Evolutionary conservation across 1,140 invertebrate species (phyloP).

Genomic region (Tribolium madens): DNA sequence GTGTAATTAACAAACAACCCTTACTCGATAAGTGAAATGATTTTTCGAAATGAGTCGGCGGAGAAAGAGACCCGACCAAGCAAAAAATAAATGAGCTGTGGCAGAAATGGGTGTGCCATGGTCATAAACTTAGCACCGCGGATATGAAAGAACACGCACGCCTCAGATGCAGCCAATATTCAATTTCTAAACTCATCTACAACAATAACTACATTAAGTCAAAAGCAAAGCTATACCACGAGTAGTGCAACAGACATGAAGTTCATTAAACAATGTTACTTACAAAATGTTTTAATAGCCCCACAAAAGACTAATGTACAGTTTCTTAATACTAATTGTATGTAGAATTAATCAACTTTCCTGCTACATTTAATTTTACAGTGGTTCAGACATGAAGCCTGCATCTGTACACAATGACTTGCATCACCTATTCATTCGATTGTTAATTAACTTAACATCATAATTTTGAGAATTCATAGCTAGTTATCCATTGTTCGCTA

Average conservation of each 20-base stretch:
- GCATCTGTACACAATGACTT: constrained; percentile 21
- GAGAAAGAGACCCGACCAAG: constrained; percentile 18
- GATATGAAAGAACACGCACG: constrained; percentile 25
- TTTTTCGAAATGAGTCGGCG: constrained; percentile 47
- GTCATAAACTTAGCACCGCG: constrained; percentile 46
- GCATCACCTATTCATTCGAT: constrained; percentile 2
- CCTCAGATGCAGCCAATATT: constrained; percentile 1
- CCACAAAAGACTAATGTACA: no score
- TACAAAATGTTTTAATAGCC: no score
- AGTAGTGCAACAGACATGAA: no score
- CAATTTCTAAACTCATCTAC: background rate
- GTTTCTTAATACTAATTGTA: no score
- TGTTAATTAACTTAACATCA: constrained; percentile 28
- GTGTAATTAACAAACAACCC: constrained; percentile 53
- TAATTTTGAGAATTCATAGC: constrained; percentile 5
- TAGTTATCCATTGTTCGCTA: constrained; percentile 18
- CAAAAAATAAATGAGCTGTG: constrained; percentile 54
- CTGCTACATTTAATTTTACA: background rate
- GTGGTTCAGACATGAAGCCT: background rate
- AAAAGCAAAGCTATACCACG: no score
- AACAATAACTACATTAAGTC: background rate
- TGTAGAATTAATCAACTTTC: background rate
- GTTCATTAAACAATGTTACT: no score
- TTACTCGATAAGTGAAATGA: constrained; percentile 51
- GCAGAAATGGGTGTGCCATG: constrained; percentile 48